These are phyloP conservation scores for Nannospalax galili DNA, from an alignment of 2,113 vertebrate species.

Conservation along the genomic window DNA sequence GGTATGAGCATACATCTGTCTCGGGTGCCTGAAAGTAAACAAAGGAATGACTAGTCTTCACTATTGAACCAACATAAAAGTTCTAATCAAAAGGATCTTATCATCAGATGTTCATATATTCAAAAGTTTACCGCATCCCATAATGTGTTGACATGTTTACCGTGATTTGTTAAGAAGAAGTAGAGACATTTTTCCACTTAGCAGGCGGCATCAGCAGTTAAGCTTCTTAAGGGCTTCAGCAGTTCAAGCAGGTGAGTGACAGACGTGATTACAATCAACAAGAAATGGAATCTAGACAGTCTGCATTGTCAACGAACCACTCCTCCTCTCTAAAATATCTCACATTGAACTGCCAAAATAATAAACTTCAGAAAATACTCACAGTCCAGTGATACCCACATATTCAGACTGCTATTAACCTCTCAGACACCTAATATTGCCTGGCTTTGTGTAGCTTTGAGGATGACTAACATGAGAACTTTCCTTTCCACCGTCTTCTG, in stretches of 20 bases:
- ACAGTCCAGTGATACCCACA: not conserved
- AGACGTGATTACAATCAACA: not conserved
- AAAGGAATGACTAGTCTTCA: not conserved
- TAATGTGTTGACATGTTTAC: conserved; percentile 61
- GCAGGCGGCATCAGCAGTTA: conserved; percentile 36
- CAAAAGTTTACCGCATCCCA: conserved; percentile 6
- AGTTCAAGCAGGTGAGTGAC: conserved; percentile 61
- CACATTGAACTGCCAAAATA: conserved; percentile 41
- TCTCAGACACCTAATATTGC: not conserved
- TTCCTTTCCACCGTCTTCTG: not conserved
- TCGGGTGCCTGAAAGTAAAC: conserved; percentile 8
- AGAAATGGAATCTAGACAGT: not conserved
- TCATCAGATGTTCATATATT: conserved; percentile 55
- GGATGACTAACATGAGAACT: not conserved
- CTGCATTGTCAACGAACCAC: not conserved
- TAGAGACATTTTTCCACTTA: conserved; percentile 10
- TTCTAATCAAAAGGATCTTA: conserved; percentile 45
- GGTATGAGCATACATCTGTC: not conserved
- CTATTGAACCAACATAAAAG: conserved; percentile 43
- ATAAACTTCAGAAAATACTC: conserved; percentile 47
- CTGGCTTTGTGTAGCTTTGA: not conserved
- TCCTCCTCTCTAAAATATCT: not conserved
- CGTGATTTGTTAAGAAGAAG: conserved; percentile 37
- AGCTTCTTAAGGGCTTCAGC: conserved; percentile 16
- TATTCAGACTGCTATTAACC: conserved; percentile 37